Percentiles rank a stretch among this genome's conserved stretches.
phyloP scores from a whole-genome alignment of 2,888 invertebrate genomes.

The Caradrina kadenii region DNA sequence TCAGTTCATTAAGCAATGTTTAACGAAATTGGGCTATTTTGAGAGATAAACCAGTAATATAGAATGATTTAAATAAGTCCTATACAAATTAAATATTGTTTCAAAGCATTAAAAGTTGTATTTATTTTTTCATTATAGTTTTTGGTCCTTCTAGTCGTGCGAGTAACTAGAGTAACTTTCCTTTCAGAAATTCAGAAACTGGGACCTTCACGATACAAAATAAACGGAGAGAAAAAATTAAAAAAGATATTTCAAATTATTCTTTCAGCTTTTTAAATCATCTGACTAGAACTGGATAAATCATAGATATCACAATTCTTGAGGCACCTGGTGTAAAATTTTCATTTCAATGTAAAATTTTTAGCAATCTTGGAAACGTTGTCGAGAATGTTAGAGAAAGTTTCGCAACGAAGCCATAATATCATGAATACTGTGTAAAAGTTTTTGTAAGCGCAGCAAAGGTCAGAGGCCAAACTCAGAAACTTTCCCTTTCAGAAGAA shows the following conservation, averaged over 20 bases:
- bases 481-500: slow-evolving; percentile 11
- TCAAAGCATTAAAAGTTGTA: neutral
- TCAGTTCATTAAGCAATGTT: slow-evolving; percentile 8
- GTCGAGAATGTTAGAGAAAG: neutral
- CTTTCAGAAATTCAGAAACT: neutral
- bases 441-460: slow-evolving; percentile 9
- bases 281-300: neutral
- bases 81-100: neutral
- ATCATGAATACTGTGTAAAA: slow-evolving; percentile 5
- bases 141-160: neutral
- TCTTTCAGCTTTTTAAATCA: neutral
- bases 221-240: neutral
- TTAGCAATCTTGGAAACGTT: neutral
- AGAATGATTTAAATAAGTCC: neutral
- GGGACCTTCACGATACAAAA: neutral
- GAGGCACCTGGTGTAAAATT: neutral
- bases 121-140: neutral
- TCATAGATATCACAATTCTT: too few relatives aligned
- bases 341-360: neutral
- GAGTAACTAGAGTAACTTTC: neutral
- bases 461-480: slow-evolving; percentile 28
- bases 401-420: slow-evolving; percentile 15
- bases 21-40: slow-evolving; percentile 10
- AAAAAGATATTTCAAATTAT: neutral
- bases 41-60: neutral